phyloP scores from a whole-genome alignment of 2,113 vertebrate species.

The Geococcyx californianus region DNA sequence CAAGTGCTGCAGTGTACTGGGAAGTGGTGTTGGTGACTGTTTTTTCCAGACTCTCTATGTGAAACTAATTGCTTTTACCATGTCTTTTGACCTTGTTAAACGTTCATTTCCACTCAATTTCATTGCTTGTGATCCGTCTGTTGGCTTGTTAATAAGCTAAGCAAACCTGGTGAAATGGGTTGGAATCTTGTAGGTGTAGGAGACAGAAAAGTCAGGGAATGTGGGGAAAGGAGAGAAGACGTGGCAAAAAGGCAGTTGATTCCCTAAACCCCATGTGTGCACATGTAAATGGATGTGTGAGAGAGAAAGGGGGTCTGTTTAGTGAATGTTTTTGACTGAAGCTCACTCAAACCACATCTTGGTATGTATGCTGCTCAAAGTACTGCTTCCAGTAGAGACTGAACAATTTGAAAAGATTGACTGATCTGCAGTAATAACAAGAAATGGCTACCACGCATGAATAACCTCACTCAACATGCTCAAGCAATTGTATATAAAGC shows the following conservation, averaged over 20 bases:
- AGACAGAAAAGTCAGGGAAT: not conserved
- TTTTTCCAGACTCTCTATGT: not conserved
- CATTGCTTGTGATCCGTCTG: not conserved
- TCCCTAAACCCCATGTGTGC: rapidly evolving
- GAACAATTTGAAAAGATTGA: not conserved
- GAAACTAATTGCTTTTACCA: not conserved
- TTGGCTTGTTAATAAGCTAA: not conserved
- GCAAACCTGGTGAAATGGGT: not conserved
- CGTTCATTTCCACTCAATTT: not conserved
- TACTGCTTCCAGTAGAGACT: not conserved
- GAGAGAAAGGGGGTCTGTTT: not conserved
- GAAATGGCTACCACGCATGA: not conserved
- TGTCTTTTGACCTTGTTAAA: not conserved
- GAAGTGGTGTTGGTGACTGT: not conserved
- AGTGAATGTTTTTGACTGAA: not conserved
- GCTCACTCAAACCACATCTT: rapidly evolving
- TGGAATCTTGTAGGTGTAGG: not conserved
- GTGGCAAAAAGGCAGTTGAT: rapidly evolving
- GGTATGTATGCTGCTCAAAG: not conserved
- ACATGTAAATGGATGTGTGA: rapidly evolving
- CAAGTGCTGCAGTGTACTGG: not conserved
- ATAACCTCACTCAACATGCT: not conserved
- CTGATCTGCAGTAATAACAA: slow-evolving; percentile 6
- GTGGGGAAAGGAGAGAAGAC: not conserved
- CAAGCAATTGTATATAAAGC: slow-evolving; percentile 8